Base-by-base conservation (phyloP, 2,113 vertebrate species). In the Mionectes macconnelli region DNA sequence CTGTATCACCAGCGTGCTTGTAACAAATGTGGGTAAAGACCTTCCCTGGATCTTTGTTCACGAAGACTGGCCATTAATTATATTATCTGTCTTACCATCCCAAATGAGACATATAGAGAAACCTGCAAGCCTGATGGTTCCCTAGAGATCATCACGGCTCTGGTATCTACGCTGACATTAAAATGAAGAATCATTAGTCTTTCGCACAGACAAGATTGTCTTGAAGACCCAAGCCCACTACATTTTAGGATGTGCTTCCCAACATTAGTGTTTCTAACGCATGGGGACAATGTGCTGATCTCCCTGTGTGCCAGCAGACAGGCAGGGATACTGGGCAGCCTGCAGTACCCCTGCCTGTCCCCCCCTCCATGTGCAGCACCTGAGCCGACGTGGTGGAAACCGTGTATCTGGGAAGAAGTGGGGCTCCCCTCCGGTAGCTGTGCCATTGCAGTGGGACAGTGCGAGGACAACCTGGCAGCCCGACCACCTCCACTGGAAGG, bases 251-350 rank as follows among this genome's bases (percentile, higher is more conserved):
- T 35, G 27, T 24, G 20, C 39, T 79, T 60, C 70, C 10, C 66
- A n/a, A 37, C 0, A 0, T 42, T 4, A 7, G 40, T 5, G 33
- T 69, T 64, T 69, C 37, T 39, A 66, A 14, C 2, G 4, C 53
- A 12, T 0, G 0, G 25, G 33, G 47, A 13, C 22, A 13, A 1
- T 10, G 47, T 30, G 35, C 62, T 23, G 30, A 47, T 10, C 25
- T 63, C 3, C 45, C 56, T 0, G 0, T 10, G 53, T 39, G 42
- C 30, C 83, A 39, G 62, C 12, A 39, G 69, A 22, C 52, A 33
- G 75, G 78, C 70, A 56, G 45, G 33, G 44, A 1, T 1, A 3
- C 19, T 10, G 15, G 52, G 56, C 33, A 56, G 37, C 14, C 50
- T 4, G 27, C 31, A 14, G 39, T 47, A n/a, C 8, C 18, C 28